These are phyloP conservation scores for Tetragonisca angustula DNA, from an alignment of 2,888 invertebrate genomes.

Conservation along the genomic window DNA sequence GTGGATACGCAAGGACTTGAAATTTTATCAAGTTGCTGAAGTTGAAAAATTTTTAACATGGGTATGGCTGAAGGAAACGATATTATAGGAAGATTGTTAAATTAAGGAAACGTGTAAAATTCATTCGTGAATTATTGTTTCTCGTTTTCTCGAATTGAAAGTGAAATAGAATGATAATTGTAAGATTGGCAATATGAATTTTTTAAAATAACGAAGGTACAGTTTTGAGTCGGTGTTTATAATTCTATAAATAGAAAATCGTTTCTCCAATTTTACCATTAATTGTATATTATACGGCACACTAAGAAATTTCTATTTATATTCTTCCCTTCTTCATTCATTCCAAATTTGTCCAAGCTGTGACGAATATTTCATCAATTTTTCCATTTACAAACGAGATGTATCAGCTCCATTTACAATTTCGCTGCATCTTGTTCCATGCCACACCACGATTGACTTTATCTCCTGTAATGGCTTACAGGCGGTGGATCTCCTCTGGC, in stretches of 20 bases:
- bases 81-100: neutral
- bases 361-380: neutral
- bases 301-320: no score
- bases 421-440: neutral
- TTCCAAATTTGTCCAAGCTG: neutral
- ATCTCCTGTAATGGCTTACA: constrained; percentile 52
- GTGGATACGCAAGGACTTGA: neutral
- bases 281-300: no score
- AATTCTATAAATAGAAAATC: no score
- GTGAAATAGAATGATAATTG: no score
- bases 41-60: neutral
- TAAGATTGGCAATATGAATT: no score
- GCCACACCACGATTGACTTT: constrained; percentile 53
- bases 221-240: no score
- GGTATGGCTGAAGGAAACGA: neutral
- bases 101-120: no score
- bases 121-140: no score
- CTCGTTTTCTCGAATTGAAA: no score
- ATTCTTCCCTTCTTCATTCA: no score
- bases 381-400: neutral
- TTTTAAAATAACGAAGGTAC: no score
- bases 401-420: neutral
- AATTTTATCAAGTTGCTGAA: neutral
- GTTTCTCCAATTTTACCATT: no score
- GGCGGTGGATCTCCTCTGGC: constrained; percentile 5